Evolutionary conservation across 2,797 vertebrate species (phyloP).

Genomic region (Limnodromus scolopaceus): DNA sequence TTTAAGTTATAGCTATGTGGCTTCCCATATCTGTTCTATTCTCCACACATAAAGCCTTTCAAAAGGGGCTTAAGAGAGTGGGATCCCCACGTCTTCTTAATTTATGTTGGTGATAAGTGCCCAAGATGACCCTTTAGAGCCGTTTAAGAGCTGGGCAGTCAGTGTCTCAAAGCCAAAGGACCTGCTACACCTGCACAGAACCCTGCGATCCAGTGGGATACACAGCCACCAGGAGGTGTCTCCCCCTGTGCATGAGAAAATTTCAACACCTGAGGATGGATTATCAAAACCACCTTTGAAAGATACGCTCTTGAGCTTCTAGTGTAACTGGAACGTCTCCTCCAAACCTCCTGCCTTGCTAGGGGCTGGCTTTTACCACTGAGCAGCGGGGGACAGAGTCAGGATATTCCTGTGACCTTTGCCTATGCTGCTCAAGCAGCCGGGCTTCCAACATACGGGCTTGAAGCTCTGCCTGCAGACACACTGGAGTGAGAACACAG

Average conservation of each 20-base stretch:
- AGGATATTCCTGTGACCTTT: not conserved
- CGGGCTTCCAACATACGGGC: fast-evolving
- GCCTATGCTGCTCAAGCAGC: not conserved
- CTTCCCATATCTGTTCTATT: not conserved
- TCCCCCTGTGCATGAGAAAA: not conserved
- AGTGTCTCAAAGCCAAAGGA: not conserved
- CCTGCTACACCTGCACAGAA: not conserved
- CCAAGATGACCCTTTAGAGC: not conserved
- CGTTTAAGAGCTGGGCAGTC: not conserved
- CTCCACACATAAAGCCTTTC: not conserved
- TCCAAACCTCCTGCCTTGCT: not conserved
- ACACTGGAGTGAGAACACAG: fast-evolving
- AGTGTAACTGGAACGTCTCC: not conserved
- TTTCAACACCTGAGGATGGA: not conserved
- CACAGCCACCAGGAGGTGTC: not conserved
- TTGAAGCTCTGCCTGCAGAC: not conserved
- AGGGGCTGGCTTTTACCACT: not conserved
- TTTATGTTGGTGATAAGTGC: not conserved
- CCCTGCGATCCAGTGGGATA: not conserved
- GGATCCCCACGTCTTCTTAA: not conserved
- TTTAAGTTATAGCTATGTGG: not conserved
- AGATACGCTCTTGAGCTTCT: not conserved
- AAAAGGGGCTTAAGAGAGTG: not conserved
- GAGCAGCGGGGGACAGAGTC: not conserved
- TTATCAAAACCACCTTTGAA: not conserved